A percentile compares a stretch with the other conserved stretches of the same genome.
Conservation (phyloP, 2,113 vertebrate species). For the Sula dactylatra region DNA sequence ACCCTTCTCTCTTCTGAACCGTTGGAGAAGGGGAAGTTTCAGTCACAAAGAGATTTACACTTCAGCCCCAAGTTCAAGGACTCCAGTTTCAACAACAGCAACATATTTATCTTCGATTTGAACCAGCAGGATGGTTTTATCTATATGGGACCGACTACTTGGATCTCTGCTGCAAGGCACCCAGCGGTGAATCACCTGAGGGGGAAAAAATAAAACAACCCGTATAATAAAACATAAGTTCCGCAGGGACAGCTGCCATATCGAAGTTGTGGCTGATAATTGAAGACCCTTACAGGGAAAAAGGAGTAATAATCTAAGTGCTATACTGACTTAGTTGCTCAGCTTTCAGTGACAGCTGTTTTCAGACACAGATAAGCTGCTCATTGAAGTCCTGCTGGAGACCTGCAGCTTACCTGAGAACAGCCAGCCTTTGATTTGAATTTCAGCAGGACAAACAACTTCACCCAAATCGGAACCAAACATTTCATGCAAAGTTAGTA, state of each 20-base stretch:
- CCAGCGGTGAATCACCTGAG: conserved; percentile 99
- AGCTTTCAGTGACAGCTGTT: not conserved
- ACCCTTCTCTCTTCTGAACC: conserved; percentile 51
- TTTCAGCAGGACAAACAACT: not conserved
- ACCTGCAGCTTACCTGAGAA: not conserved
- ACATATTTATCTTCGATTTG: conserved; percentile 99
- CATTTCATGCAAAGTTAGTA: not conserved
- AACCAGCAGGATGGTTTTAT: conserved; percentile 98
- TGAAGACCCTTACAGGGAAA: not conserved
- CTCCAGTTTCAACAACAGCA: conserved; percentile 94
- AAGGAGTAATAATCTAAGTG: not conserved
- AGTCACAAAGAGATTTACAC: conserved; percentile 80
- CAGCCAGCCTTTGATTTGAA: not conserved
- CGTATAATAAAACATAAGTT: not conserved
- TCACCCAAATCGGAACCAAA: not conserved
- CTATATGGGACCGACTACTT: conserved; percentile 93
- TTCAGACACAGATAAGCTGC: not conserved
- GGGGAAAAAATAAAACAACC: not conserved
- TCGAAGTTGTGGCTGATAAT: not conserved
- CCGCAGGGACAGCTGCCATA: not conserved
- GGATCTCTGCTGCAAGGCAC: conserved; percentile 99
- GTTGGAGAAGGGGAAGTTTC: conserved; percentile 50
- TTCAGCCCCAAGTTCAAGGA: conserved; percentile 97
- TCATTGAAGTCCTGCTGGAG: not conserved
- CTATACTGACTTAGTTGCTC: not conserved